A percentile compares a stretch with the other conserved stretches of the same genome.
phyloP scores from a whole-genome alignment of 2,113 vertebrate genomes.

The Sardina pilchardus region DNA sequence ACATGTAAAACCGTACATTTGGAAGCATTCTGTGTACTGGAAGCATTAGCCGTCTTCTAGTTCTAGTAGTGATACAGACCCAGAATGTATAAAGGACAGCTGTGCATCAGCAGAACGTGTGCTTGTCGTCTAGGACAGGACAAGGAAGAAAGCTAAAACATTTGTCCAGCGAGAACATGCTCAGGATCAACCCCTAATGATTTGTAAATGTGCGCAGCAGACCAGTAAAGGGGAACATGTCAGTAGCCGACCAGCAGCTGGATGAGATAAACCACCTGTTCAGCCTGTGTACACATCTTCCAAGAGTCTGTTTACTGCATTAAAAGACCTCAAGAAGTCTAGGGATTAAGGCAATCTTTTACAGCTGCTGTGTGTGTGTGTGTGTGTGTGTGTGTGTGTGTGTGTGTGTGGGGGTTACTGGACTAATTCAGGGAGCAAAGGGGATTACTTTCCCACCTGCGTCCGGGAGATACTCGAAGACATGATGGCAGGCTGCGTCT shows the following conservation, averaged over 20 bases:
- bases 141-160: neutral
- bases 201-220: neutral
- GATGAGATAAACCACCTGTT: slow-evolving; percentile 1
- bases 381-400: neutral
- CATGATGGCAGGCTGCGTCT: neutral
- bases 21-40: no score
- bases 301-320: neutral
- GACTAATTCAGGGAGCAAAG: neutral
- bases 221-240: neutral
- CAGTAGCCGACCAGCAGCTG: neutral
- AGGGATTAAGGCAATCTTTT: neutral
- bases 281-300: neutral
- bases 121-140: neutral
- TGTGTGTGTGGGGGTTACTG: neutral
- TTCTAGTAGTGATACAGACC: no score
- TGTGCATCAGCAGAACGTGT: neutral
- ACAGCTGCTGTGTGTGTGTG: neutral
- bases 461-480: neutral
- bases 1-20: neutral
- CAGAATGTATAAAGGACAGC: no score
- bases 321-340: neutral
- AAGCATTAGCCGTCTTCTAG: no score
- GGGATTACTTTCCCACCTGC: slow-evolving; percentile 11
- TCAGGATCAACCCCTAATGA: neutral
- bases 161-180: neutral